These are phyloP conservation scores for Acholoe squamosa DNA, from an alignment of 2,888 invertebrate genomes.

Conservation along the genomic window DNA sequence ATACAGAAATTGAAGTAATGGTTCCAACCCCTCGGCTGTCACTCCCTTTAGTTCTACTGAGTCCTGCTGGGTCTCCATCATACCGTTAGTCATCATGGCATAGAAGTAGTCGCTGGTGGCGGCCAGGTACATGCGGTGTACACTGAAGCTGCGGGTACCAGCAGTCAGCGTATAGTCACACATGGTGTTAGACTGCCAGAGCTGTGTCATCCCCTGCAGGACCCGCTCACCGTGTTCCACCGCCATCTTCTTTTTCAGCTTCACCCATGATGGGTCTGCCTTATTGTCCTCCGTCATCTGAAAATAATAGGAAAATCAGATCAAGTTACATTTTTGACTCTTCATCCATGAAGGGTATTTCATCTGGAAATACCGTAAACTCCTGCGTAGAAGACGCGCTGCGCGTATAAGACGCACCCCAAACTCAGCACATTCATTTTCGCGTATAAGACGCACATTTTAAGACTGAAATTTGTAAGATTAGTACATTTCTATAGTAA, in stretches of 20 bases:
- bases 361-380: too few relatives aligned
- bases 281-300: conserved; percentile 43
- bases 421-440: too few relatives aligned
- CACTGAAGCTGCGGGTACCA: conserved; percentile 64
- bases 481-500: too few relatives aligned
- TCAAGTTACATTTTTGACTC: too few relatives aligned
- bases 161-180: conserved; percentile 50
- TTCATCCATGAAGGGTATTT: too few relatives aligned
- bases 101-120: conserved; percentile 81
- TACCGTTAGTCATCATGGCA: conserved; percentile 79
- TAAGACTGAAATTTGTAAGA: too few relatives aligned
- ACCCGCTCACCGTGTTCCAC: conserved; percentile 33
- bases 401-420: too few relatives aligned
- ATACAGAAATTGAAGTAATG: conserved; percentile 76
- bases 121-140: conserved; percentile 79
- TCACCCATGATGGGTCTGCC: not conserved
- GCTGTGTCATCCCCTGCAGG: conserved; percentile 38
- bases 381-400: too few relatives aligned
- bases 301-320: not conserved
- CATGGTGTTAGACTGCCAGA: not conserved
- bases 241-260: conserved; percentile 16
- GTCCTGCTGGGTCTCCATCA: conserved; percentile 80
- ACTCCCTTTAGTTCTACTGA: conserved; percentile 78
- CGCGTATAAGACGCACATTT: too few relatives aligned
- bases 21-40: conserved; percentile 73